Base-by-base conservation (phyloP, 92 coral and sea anemone species). In the Chrysogorgia sp. region DNA sequence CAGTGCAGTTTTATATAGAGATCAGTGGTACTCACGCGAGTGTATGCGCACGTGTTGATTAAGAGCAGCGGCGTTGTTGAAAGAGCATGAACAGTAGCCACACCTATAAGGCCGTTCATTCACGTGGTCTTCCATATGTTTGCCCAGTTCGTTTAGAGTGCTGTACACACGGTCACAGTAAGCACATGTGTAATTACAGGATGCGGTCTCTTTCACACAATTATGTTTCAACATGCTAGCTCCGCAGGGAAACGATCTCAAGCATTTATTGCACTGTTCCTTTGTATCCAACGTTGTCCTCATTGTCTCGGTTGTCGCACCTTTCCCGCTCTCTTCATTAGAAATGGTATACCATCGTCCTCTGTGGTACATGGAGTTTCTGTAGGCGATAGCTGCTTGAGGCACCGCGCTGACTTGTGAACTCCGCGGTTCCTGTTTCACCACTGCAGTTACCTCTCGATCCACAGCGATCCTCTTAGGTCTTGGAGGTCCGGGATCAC, bases 31-130 rank as follows among this genome's bases (percentile, higher is more conserved):
- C 33, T 89, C 97, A 20, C 94, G 84, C 84, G 88, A 83, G 80
- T 96, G 99, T 32, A 92, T 97, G 40, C 99, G 89, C 25, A 92
- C 96, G 82, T 96, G 99, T 71, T 92, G 96, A 76, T 96, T 92
- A 35, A 96, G 83, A 58, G 89, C 66, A 31, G 92, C 83, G 13
- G 97, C 92, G 62, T 90, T 96, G 3, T 93, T 82, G 71, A 96
- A 96, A 41, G 97, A 91, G 58, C 97, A 79, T 76, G 99, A 88
- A 84, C 99, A 96, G 80, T 87, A 92, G 3, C 99, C 91, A 33
- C 99, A 96, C 31, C 92, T 87, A 80, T 89, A 89, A 5, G 99
- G 97, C 66, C 99, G 88, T 66, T 96, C 99, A 48, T 96, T 96
- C 20, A 94, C 91, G 66, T 96, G 99, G 12, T 90, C 79, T 70